A percentile compares a stretch with the other conserved stretches of the same genome.
These are phyloP conservation scores for Corythoichthys haematopterus DNA, from an alignment of 2,113 vertebrate species.

Conservation along the genomic window DNA sequence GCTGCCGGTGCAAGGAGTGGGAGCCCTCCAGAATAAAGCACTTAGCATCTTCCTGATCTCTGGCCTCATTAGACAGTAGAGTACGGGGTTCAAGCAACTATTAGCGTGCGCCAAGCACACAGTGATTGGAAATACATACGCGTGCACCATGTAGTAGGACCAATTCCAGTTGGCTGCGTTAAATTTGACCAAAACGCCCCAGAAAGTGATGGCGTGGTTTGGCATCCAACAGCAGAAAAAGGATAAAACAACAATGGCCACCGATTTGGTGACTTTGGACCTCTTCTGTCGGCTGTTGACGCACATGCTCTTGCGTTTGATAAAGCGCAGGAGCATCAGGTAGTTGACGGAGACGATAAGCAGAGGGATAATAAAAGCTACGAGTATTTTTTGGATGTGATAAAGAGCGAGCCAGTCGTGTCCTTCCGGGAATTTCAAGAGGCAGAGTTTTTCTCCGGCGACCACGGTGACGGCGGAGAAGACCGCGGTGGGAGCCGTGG, in stretches of 20 bases:
- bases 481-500: conserved; percentile 64
- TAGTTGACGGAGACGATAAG: conserved; percentile 66
- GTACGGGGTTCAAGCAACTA: conserved; percentile 76
- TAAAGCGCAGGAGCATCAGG: conserved; percentile 68
- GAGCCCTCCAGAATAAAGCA: conserved; percentile 63
- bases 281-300: conserved; percentile 52
- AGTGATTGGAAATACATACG: conserved; percentile 75
- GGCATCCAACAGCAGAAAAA: conserved; percentile 74
- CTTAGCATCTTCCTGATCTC: conserved; percentile 74
- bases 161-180: conserved; percentile 73
- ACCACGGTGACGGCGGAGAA: conserved; percentile 66
- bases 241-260: conserved; percentile 63
- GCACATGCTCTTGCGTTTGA: conserved; percentile 60
- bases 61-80: conserved; percentile 75
- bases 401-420: conserved; percentile 71
- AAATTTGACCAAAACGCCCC: conserved; percentile 78
- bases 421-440: conserved; percentile 68
- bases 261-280: conserved; percentile 63
- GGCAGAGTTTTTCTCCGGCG: conserved; percentile 68
- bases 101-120: conserved; percentile 76
- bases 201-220: conserved; percentile 74
- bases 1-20: conserved; percentile 37
- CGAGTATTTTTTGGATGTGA: conserved; percentile 70
- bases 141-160: conserved; percentile 71
- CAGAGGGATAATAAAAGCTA: conserved; percentile 71